These are phyloP conservation scores for Poeciliopsis retropinna DNA, from an alignment of 2,113 vertebrate species.

Conservation along the genomic window DNA sequence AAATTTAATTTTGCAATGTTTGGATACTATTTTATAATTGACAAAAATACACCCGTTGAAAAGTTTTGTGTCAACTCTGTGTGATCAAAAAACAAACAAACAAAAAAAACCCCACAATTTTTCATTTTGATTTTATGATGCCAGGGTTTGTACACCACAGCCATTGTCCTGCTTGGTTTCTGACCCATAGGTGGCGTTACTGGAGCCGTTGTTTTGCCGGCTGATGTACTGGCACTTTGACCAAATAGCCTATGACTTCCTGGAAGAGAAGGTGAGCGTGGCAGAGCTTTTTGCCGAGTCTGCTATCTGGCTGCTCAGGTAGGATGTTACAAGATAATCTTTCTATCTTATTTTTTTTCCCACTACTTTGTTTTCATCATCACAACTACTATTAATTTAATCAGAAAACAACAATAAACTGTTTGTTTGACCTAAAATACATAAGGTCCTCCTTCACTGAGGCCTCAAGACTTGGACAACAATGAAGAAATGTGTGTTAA, in stretches of 20 bases:
- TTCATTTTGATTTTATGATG: neutral
- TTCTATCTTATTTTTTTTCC: neutral
- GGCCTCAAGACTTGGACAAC: too few relatives aligned
- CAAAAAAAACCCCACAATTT: too few relatives aligned
- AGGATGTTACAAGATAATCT: neutral
- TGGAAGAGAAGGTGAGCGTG: slow-evolving; percentile 78
- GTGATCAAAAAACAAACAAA: neutral
- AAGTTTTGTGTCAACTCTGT: neutral
- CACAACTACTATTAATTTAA: neutral
- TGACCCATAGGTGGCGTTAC: slow-evolving; percentile 51
- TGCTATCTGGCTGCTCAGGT: slow-evolving; percentile 83
- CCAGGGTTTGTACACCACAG: too few relatives aligned
- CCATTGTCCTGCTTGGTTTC: neutral
- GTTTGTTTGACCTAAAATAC: too few relatives aligned
- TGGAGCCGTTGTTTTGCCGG: slow-evolving; percentile 77
- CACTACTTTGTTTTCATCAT: neutral
- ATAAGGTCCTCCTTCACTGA: too few relatives aligned
- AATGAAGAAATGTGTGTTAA: neutral
- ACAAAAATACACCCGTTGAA: neutral
- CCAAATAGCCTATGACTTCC: slow-evolving; percentile 68
- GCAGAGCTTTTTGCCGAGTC: slow-evolving; percentile 69
- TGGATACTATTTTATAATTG: neutral
- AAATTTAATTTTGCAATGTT: too few relatives aligned
- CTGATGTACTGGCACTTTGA: slow-evolving; percentile 69
- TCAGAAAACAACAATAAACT: too few relatives aligned